A percentile compares a stretch with the other conserved stretches of the same genome.
These are phyloP conservation scores for Microcebus ravelobensis DNA, from an alignment of 2,113 vertebrate genomes.

Conservation along the genomic window DNA sequence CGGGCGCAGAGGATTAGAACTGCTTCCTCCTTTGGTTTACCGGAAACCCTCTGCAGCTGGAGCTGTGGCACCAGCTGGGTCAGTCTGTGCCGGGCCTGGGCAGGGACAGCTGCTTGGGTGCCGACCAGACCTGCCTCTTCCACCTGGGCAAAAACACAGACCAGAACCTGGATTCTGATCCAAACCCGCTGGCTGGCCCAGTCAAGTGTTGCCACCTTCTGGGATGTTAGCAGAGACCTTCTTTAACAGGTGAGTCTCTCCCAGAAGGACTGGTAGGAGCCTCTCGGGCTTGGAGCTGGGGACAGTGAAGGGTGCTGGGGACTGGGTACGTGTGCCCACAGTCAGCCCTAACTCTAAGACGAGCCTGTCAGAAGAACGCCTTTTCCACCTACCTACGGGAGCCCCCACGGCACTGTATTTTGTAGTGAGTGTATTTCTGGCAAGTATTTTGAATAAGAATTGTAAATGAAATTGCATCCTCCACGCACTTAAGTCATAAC, in stretches of 20 bases:
- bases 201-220: neutral
- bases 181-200: neutral
- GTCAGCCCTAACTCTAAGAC: neutral
- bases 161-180: neutral
- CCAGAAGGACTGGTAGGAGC: neutral
- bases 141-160: neutral
- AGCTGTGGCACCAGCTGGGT: rapidly evolving
- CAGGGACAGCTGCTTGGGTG: neutral
- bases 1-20: neutral
- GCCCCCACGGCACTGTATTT: rapidly evolving
- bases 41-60: slow-evolving; percentile 30
- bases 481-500: neutral
- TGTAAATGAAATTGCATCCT: neutral
- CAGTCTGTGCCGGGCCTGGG: neutral
- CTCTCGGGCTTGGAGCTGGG: neutral
- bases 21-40: neutral
- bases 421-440: neutral
- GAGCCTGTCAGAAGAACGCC: neutral
- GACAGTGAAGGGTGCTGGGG: no score
- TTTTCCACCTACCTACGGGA: rapidly evolving
- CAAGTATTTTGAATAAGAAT: neutral
- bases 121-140: neutral
- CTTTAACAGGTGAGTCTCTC: slow-evolving; percentile 68
- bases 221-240: neutral
- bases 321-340: rapidly evolving